Percentiles rank a stretch among this genome's conserved stretches.
Conservation (phyloP, 1,140 invertebrate species). For the Vanessa tameamea region DNA sequence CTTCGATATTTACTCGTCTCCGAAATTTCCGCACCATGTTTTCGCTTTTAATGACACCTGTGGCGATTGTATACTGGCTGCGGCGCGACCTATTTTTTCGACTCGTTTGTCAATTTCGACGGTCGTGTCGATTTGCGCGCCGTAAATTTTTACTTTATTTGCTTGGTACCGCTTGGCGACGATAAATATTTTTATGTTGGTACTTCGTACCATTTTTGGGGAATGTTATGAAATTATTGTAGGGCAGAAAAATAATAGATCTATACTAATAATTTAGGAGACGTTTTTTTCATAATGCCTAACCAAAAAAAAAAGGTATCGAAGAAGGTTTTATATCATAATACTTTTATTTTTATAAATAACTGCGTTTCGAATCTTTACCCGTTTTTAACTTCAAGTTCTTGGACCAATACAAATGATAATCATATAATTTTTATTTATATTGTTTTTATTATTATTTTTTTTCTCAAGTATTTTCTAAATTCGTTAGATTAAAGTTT, state of each 20-base stretch:
- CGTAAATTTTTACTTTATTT: slow-evolving; percentile 71
- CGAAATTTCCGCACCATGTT: slow-evolving; percentile 42
- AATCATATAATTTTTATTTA: too few species aligned
- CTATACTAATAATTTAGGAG: not conserved
- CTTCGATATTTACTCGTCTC: slow-evolving; percentile 26
- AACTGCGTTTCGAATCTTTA: too few species aligned
- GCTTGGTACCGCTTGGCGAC: slow-evolving; percentile 41
- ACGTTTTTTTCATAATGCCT: too few species aligned
- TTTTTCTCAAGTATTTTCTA: too few species aligned
- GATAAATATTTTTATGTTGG: slow-evolving; percentile 50
- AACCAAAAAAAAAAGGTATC: too few species aligned
- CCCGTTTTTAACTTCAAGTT: too few species aligned
- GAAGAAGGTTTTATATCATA: too few species aligned
- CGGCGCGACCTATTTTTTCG: slow-evolving; percentile 38
- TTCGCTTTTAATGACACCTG: slow-evolving; percentile 54
- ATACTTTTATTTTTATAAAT: too few species aligned
- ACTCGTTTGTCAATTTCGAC: slow-evolving; percentile 60
- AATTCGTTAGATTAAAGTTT: too few species aligned
- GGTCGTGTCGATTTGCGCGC: slow-evolving; percentile 45
- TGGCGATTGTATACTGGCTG: slow-evolving; percentile 42
- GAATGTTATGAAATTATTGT: slow-evolving; percentile 26
- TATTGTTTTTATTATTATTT: too few species aligned
- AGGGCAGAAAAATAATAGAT: not conserved
- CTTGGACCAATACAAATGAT: too few species aligned
- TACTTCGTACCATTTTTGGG: slow-evolving; percentile 35